Conservation (phyloP, 2,113 vertebrate genomes). For the Rhea americana region DNA sequence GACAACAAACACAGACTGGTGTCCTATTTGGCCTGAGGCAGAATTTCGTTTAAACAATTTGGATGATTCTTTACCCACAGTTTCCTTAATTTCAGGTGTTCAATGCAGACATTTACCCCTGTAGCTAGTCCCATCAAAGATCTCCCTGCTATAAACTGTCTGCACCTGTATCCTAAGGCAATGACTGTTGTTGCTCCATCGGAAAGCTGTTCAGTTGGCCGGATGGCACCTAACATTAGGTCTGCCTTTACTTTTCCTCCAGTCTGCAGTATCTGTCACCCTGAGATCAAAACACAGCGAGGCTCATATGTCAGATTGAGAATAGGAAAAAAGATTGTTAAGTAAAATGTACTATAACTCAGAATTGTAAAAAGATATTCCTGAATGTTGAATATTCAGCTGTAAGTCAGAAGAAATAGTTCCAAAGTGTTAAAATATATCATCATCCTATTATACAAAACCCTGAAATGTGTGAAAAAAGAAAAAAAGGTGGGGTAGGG, state of each 20-base stretch:
- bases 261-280: constrained; percentile 47
- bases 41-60: constrained; percentile 31
- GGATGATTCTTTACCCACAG: constrained; percentile 55
- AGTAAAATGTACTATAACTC: neutral
- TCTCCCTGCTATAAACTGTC: constrained; percentile 48
- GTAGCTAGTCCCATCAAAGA: constrained; percentile 62
- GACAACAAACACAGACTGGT: constrained; percentile 46
- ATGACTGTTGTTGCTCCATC: neutral
- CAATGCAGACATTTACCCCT: constrained; percentile 59
- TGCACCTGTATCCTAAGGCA: constrained; percentile 61
- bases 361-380: neutral
- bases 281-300: constrained; percentile 53
- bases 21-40: constrained; percentile 10
- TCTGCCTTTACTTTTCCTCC: neutral
- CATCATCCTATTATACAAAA: neutral
- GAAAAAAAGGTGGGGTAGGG: neutral
- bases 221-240: constrained; percentile 7
- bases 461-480: neutral
- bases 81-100: constrained; percentile 57
- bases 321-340: neutral
- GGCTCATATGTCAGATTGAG: constrained; percentile 19
- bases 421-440: neutral
- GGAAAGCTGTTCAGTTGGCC: neutral
- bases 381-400: neutral
- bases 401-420: neutral